Evolutionary conservation across 2,797 vertebrate species (phyloP), one percentile per base, ranked within the genome.

Genomic region (Thamnophis elegans): DNA sequence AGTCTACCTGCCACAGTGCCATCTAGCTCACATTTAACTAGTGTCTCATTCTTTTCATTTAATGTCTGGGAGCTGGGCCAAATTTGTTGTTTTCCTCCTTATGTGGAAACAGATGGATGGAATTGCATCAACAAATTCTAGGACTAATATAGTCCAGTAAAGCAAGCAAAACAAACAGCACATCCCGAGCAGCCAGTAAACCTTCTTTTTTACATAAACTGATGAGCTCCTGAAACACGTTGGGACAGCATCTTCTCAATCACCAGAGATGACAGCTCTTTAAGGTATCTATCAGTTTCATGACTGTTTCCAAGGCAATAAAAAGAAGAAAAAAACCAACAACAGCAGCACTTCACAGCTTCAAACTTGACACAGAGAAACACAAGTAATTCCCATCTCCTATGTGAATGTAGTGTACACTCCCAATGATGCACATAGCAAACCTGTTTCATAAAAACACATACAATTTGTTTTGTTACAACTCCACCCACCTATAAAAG

Each of bases 41-140:
- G 6, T 22, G 22, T 12, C 16, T 56, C 51, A 51, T 78, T 60
- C 68, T 85, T 53, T 92, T 91, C 82, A 88, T 94, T 91, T 95
- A 93, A 93, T 93, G 88, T 92, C 93, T 60, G 95, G 95, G 95
- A 97, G 95, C n/a, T 85, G 92, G 96, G 96, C 95, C 96, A 97
- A 92, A 90, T 94, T 93, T 9, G 36, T 94, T 92, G n/a, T 93
- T 94, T 94, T 93, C 94, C 88, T 96, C 96, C 94, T 97, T 97
- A 94, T 97, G 97, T 95, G 95, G 90, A 97, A 93, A 95, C 97
- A 98, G 97, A 98, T 97, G 97, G 97, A 97, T 93, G 95, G 93
- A 96, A 94, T 2, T 92, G 85, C n/a, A 95, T 96, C 94, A 96
- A 96, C 95, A 96, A 93, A 91, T 89, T 93, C 73, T 86, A 0